A percentile compares a stretch with the other conserved stretches of the same genome.
Evolutionary conservation across 2,888 invertebrate genomes (phyloP).

Genomic region (Hemistola chrysoprasaria): DNA sequence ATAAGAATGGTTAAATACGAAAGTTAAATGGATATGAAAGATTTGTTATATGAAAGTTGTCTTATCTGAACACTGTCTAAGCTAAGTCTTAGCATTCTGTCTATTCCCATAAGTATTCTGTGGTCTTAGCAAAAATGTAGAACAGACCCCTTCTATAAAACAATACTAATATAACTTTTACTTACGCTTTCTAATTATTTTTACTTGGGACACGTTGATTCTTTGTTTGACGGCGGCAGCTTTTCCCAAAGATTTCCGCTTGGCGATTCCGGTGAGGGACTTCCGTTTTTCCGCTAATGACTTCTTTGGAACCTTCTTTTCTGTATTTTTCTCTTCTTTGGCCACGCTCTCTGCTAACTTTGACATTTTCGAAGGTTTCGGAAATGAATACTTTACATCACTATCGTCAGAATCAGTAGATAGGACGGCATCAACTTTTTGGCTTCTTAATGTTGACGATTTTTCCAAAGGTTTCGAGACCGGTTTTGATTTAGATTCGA

Average conservation of each 20-base stretch:
- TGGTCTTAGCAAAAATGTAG: too few relatives aligned
- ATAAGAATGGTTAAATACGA: too few relatives aligned
- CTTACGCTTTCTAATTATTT: slow-evolving; percentile 65
- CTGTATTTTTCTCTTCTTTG: slow-evolving; percentile 26
- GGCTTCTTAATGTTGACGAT: slow-evolving; percentile 29
- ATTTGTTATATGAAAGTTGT: too few relatives aligned
- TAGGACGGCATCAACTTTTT: slow-evolving; percentile 46
- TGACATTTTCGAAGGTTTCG: slow-evolving; percentile 39
- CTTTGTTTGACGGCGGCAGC: slow-evolving; percentile 42
- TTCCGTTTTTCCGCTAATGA: slow-evolving; percentile 56
- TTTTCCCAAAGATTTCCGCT: slow-evolving; percentile 63
- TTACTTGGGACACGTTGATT: slow-evolving; percentile 41
- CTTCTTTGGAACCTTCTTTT: slow-evolving; percentile 43
- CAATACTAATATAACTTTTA: slow-evolving; percentile 25
- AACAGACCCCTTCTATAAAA: too few relatives aligned
- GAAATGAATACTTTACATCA: slow-evolving; percentile 74
- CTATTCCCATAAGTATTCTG: too few relatives aligned
- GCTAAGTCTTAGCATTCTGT: too few relatives aligned
- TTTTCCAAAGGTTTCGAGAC: background rate
- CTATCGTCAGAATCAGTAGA: slow-evolving; percentile 71
- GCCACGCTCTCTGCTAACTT: slow-evolving; percentile 33
- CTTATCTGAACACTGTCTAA: too few relatives aligned
- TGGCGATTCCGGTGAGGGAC: slow-evolving; percentile 58
- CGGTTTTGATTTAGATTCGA: background rate
- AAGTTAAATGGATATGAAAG: too few relatives aligned